Conservation (phyloP, 2,888 invertebrate genomes). For the Drosophila lacicola region DNA sequence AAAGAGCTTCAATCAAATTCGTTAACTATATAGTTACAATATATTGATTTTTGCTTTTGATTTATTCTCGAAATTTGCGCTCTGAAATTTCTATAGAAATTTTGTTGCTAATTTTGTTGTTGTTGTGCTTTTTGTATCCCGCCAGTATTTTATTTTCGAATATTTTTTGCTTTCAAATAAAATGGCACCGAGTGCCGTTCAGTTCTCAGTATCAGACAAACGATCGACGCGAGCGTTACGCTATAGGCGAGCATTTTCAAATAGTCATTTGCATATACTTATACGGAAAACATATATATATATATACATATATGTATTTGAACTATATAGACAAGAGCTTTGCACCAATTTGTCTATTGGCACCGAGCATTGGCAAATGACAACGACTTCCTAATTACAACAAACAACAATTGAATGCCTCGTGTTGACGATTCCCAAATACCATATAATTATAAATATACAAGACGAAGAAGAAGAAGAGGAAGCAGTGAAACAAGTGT, state of each 20-base stretch:
- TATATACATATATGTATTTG: constrained; percentile 8
- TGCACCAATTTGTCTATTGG: constrained; percentile 49
- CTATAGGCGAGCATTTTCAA: constrained; percentile 44
- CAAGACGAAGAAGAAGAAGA: constrained; percentile 10
- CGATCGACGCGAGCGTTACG: constrained; percentile 73
- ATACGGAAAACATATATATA: constrained; percentile 12
- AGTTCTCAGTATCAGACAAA: constrained; percentile 66
- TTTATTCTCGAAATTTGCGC: constrained; percentile 22
- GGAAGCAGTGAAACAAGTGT: constrained; percentile 41
- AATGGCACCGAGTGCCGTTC: constrained; percentile 54
- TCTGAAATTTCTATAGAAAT: constrained; percentile 26
- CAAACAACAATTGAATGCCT: constrained; percentile 6
- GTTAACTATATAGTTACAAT: background rate
- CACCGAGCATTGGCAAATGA: constrained; percentile 32
- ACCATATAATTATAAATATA: constrained; percentile 6
- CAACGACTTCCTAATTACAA: constrained; percentile 56
- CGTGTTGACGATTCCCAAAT: constrained; percentile 8
- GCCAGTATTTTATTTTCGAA: constrained; percentile 60
- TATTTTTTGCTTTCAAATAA: constrained; percentile 57
- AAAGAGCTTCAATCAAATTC: constrained; percentile 12
- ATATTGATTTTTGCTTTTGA: background rate
- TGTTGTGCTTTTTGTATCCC: background rate
- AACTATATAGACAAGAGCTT: constrained; percentile 13
- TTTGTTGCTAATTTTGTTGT: constrained; percentile 2
- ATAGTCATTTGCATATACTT: constrained; percentile 27